Base-by-base conservation (phyloP, 2,797 vertebrate genomes). In the Poeciliopsis gracilis region DNA sequence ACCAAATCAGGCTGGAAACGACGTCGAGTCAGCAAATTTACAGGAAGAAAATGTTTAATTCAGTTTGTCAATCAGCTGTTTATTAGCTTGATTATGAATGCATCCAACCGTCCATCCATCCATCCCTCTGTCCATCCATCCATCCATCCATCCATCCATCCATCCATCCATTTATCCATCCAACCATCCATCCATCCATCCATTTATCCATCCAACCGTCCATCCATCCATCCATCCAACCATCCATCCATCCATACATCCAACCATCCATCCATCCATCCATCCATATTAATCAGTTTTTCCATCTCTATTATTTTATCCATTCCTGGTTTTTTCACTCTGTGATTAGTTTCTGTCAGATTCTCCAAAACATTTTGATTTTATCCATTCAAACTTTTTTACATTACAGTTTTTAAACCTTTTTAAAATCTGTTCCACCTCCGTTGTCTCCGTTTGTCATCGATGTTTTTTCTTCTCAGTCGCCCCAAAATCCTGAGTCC, bases 151-250 rank as follows among this genome's bases (percentile, higher is more conserved):
- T 36, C 59, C 28, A 18, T 16, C 2, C 4, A 36, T 16, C 0
- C 43, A 43, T 11, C 43, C 10, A 0, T 2, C 10, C 43, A 0
- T 11, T 10, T 2, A 11, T 2, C 9, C 10, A 0, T 43, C 10
- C 43, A 43, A 0, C 10, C 43, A 43, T 43, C 43, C 10, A 2
- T 43, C 2, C 43, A 43, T 11, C 43, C 43, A 43, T 11, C 43
- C 43, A 11, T 11, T 9, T 2, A 11, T 2, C 41, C 10, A 20
- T 53, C 18, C 18, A 57, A 4, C n/a, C n/a, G 2, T 43, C 10
- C 10, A 43, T 10, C 1, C 2, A 43, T 11, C 41, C 41, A 49
- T 18, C 16, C 47, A 49, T 5, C 41, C 38, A 38, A 7, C 6
- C 38, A 38, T 36, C 33, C 38, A 5, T 38, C 41, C 1, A 10